Base-by-base conservation (phyloP, 2,888 invertebrate species). In the Nephrotoma guestfalica region DNA sequence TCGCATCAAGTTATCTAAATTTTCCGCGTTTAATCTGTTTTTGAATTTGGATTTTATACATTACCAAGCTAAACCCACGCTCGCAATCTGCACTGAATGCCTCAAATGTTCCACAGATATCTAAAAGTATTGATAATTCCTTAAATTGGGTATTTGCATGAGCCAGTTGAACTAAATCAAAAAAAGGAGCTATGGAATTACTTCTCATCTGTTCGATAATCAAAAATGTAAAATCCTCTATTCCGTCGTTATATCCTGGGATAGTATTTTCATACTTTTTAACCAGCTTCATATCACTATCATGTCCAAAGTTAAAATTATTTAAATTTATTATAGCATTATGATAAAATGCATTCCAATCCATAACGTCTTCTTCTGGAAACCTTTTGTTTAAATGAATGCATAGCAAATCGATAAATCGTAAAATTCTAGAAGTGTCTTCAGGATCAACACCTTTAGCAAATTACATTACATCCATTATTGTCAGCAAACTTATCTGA, bases 211-310 rank as follows among this genome's bases (percentile, higher is more conserved):
- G 43, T 86, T 86, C 86, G 7, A 86, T 86, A 4, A 86, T 86
- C 45, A 86, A 86, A 86, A 86, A 86, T 11, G 43, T 86, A 45
- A 86, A 86, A 86, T 86, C 45, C 41, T 13, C 41, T 5, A 41
- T 57, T 86, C 40, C 6, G 47, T 86, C 71, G 71, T 86, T 42
- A 86, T 86, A 86, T 83, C 43, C 83, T 11, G 86, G 86, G 83
- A 86, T 86, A 7, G 83, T 83, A 83, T 86, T 86, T 45, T 83
- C 45, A n/a, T 86, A 83, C 83, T 86, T 86, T 86, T 42, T 43
- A 41, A 83, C 45, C 83, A 86, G 83, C 83, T 86, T 86, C 45
- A 83, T 13, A n/a, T 71, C 11, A 86, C 7, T 13, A 86, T 86
- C 9, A 42, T 71, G 86, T 4, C 51, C 86, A 86, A 86, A 86